Evolutionary conservation across 2,888 invertebrate species (phyloP), one percentile per base, ranked within the genome.

Genomic region (Ophonus ardosiacus): DNA sequence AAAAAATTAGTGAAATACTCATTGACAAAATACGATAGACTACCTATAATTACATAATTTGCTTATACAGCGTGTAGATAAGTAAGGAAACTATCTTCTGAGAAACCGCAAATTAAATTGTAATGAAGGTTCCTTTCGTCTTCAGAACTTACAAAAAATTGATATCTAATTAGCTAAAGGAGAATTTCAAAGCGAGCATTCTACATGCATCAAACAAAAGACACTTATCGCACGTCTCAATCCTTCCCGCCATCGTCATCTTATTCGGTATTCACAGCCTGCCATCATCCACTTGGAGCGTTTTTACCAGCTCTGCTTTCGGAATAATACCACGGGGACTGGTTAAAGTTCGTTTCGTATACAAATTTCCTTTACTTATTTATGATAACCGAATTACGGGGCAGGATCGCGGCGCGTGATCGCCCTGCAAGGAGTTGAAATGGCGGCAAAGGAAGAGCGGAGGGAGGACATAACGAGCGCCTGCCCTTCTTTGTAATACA

Each of bases 281-380:
- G 51, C 59, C 56, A 59, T 57, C 57, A 78, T 56, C 56, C 59
- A 78, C 31, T 57, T 56, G 21, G 15, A 56, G 43, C 57, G 56
- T 78, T 78, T 78, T 57, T 57, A 57, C 78, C 78, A 56, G 59
- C 57, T 15, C 57, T 57, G 78, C 78, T 83, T 76, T 61, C 71
- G 61, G 71, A 68, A 82, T 83, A 83, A 83, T 83, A 61, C 83
- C 83, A 74, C 63, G 15, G 61, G 83, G 83, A 76, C 83, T 83
- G 83, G 56, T 83, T 76, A 76, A 76, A 83, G 76, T 83, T 83
- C 76, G 76, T 83, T 83, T 61, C 76, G 76, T 76, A 83, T 83
- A 83, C 83, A 83, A 83, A 83, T 83, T 83, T 83, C 83, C 83
- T 61, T 83, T 83, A 83, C 83, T 83, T 83, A 83, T 83, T 83